A percentile compares a stretch with the other conserved stretches of the same genome.
phyloP scores from a whole-genome alignment of 2,888 invertebrate genomes.

The Dione vanillae region DNA sequence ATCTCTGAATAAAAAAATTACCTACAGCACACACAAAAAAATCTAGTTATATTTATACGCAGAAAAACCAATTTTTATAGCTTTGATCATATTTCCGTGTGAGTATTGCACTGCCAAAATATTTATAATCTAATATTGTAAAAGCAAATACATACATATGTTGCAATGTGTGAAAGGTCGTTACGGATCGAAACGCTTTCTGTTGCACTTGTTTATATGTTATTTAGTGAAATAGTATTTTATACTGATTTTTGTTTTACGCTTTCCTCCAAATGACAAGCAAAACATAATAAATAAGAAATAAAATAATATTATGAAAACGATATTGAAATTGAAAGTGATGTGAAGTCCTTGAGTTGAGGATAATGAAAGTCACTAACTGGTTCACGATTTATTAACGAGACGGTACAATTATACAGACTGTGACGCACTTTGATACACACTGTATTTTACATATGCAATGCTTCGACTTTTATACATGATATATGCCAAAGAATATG shows the following conservation, averaged over 20 bases:
- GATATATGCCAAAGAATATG: no score
- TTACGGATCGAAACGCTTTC: neutral
- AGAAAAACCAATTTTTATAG: conserved; percentile 1
- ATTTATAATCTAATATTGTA: conserved; percentile 17
- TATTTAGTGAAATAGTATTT: neutral
- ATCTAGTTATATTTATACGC: neutral
- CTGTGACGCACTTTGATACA: no score
- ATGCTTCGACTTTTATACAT: no score
- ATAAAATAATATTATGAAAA: no score
- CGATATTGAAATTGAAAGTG: no score
- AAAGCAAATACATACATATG: neutral
- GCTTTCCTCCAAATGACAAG: no score
- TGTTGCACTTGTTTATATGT: neutral
- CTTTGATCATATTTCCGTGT: neutral
- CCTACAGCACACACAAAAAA: neutral
- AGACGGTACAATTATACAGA: no score
- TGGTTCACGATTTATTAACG: no score
- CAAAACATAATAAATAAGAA: no score
- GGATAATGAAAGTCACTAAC: no score
- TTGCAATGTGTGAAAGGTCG: conserved; percentile 18
- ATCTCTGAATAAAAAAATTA: neutral
- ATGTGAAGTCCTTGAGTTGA: no score
- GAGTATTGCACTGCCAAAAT: conserved; percentile 3
- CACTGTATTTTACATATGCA: no score
- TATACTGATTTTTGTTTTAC: neutral